Base-by-base conservation (phyloP, 1,140 invertebrate species). In the Ceratina calcarata region DNA sequence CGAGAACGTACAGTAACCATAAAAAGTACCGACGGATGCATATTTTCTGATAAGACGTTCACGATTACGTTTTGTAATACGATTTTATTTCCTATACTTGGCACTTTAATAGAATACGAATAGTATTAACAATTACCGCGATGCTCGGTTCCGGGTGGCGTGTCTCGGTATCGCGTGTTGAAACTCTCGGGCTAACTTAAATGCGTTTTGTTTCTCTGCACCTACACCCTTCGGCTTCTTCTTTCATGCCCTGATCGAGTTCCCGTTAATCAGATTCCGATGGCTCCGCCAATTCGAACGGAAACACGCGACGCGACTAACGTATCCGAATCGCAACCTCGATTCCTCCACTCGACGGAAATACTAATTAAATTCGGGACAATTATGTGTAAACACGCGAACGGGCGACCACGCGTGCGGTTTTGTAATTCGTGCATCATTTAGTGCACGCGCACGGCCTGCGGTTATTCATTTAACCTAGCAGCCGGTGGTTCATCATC, bases 171-270 rank as follows among this genome's bases (percentile, higher is more conserved):
- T 72, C 68, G 69, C 72, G 27, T 81, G 57, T 10, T 45, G 53
- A 24, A 60, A 55, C 24, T 24, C 55, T 18, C 61, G 12, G 3
- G 55, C 69, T 67, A 86, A 85, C 74, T 86, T 81, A 82, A 85
- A 86, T 76, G 57, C 75, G 62, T 85, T 83, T 85, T 76, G 81
- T 81, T 86, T 77, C 55, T 15, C 85, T 61, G 68, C 60, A 18
- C 49, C 22, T 60, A 18, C 45, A 18, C 51, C 8, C n/a, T 15
- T 10, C 8, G 2, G 4, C 6, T 27, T n/a, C 10, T 53, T 66
- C 51, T 69, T 68, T 78, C n/a, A 4, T 22, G 10, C 15, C 13
- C 15, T 51, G 7, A 45, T 15, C 49, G 8, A 65, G 22, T 45
- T 45, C 3, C 66, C 32, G 51, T 57, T 84, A 78, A 81, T 58